Conservation (phyloP, 35 echinoderm and acorn worm species). For the Ptychodera flava region DNA sequence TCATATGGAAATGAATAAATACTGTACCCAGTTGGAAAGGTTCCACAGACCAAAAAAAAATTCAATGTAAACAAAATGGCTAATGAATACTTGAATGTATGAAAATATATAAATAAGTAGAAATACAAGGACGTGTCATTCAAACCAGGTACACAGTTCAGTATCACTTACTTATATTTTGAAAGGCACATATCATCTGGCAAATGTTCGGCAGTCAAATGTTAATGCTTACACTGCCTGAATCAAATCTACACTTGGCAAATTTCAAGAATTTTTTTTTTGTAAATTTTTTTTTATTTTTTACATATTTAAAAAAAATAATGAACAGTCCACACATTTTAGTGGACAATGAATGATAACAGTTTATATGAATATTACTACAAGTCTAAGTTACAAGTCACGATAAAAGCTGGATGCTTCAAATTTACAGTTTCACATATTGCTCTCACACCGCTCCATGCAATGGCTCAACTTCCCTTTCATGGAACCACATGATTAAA, state of each 20-base stretch:
- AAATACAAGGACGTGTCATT: neutral
- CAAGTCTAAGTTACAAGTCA: neutral
- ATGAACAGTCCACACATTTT: neutral
- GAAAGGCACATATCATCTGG: neutral
- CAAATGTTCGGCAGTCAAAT: neutral
- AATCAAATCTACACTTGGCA: neutral
- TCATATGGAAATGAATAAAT: neutral
- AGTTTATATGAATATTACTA: neutral
- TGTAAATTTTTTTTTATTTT: neutral
- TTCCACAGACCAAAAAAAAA: neutral
- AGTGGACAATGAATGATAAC: neutral
- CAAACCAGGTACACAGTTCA: neutral
- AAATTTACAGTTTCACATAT: no score
- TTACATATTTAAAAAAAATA: neutral
- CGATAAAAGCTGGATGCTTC: no score
- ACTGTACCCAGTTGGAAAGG: neutral
- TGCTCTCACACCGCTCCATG: no score
- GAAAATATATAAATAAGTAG: neutral
- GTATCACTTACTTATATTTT: neutral
- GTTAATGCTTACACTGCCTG: neutral
- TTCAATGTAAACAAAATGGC: no score
- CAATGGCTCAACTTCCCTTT: no score
- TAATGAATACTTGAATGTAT: neutral
- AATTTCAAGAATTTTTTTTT: neutral
- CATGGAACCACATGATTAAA: no score